Percentiles rank a stretch among this genome's conserved stretches.
Conservation (phyloP, 2,797 vertebrate genomes). For the Momotus momota region DNA sequence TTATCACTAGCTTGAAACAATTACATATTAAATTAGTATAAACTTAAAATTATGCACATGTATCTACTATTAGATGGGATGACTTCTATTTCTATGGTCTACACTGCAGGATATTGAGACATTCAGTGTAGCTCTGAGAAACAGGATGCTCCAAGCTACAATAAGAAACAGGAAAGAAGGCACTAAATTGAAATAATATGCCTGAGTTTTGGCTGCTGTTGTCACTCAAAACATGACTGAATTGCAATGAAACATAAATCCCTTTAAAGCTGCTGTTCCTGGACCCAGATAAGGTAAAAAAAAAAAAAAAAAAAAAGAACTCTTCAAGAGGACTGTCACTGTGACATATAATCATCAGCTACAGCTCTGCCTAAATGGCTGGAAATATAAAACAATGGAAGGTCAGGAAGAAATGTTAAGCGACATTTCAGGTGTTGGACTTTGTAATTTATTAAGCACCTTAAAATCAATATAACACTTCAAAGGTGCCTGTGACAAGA, state of each 20-base stretch:
- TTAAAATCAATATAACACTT: conserved; percentile 21
- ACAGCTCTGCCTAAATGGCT: neutral
- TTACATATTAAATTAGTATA: neutral
- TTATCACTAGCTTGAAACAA: neutral
- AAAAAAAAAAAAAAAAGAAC: neutral
- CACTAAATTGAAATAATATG: neutral
- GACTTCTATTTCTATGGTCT: neutral
- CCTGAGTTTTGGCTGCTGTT: neutral
- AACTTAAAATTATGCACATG: neutral
- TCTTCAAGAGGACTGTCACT: neutral
- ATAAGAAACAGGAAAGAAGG: neutral
- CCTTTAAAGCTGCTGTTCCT: neutral
- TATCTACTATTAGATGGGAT: neutral
- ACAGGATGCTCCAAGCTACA: neutral
- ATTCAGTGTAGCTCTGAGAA: neutral
- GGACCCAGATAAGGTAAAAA: neutral
- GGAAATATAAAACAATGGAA: neutral
- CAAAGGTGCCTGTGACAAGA: neutral
- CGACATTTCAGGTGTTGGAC: neutral
- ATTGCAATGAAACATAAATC: neutral
- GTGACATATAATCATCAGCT: neutral
- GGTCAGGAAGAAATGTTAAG: neutral
- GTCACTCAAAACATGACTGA: neutral
- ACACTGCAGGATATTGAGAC: neutral
- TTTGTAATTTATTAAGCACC: neutral